Evolutionary conservation across 2,888 invertebrate genomes (phyloP).

Genomic region (Tinea pellionella): DNA sequence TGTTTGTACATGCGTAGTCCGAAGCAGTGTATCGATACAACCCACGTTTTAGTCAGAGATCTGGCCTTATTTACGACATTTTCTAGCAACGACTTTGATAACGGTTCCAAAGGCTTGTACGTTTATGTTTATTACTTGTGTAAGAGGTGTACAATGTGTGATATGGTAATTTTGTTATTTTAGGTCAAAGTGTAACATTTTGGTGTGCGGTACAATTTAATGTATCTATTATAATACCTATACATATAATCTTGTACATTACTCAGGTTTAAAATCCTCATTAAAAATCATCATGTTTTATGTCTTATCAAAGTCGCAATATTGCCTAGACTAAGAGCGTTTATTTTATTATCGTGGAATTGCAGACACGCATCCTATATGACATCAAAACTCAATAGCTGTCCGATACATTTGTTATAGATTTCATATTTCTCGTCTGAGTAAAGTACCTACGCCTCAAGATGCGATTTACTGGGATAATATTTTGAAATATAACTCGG

Average conservation of each 20-base stretch:
- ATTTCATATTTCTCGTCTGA: constrained; percentile 45
- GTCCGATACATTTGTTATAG: constrained; percentile 50
- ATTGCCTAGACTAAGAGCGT: constrained; percentile 9
- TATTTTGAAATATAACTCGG: constrained; percentile 39
- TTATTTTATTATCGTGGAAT: constrained; percentile 52
- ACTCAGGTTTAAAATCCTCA: too few relatives aligned
- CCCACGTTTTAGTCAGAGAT: background rate
- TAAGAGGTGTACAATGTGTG: background rate
- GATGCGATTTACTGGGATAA: constrained; percentile 35
- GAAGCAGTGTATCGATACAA: background rate
- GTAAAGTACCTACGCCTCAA: constrained; percentile 30
- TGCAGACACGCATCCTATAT: constrained; percentile 43
- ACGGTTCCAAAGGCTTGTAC: background rate
- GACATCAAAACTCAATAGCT: constrained; percentile 61
- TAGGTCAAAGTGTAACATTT: too few relatives aligned
- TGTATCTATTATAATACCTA: too few relatives aligned
- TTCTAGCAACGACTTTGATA: constrained; percentile 3
- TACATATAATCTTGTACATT: too few relatives aligned
- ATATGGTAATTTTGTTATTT: background rate
- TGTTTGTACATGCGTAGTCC: constrained; percentile 10
- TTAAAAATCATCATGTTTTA: background rate
- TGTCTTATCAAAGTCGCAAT: background rate
- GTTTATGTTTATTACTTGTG: constrained; percentile 3
- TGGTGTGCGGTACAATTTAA: too few relatives aligned
- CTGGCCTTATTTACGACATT: constrained; percentile 4